Conservation (phyloP, 1,140 invertebrate genomes). For the Zaprionus lachaisei region DNA sequence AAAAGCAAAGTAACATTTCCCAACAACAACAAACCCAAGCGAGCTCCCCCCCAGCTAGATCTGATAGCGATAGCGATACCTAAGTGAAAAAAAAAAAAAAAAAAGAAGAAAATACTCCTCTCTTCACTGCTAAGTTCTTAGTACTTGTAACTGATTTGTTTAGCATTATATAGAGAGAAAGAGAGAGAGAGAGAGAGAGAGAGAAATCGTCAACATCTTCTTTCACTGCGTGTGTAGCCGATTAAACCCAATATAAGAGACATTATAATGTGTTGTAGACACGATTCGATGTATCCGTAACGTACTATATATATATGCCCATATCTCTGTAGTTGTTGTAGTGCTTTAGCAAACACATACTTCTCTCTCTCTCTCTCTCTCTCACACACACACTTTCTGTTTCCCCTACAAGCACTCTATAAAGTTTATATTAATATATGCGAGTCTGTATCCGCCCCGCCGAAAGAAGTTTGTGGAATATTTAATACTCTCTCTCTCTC, state of each 20-base stretch:
- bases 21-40: not conserved
- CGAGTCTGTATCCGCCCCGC: not conserved
- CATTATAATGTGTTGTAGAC: not conserved
- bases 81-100: not conserved
- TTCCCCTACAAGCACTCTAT: not conserved
- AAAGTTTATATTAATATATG: not conserved
- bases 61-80: not conserved
- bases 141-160: not conserved
- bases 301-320: constrained; percentile 3
- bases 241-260: not conserved
- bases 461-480: not conserved
- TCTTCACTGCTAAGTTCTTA: not conserved
- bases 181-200: not conserved
- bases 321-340: constrained; percentile 38
- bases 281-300: constrained; percentile 7
- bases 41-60: not conserved
- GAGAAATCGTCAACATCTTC: too few species aligned
- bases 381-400: not conserved
- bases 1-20: constrained; percentile 13
- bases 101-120: not conserved
- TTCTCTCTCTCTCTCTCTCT: not conserved
- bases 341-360: constrained; percentile 16
- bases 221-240: constrained; percentile 3
- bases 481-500: not conserved
- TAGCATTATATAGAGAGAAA: not conserved